These are phyloP conservation scores for Lycodopsis pacificus DNA, from an alignment of 2,797 vertebrate species.

Conservation along the genomic window DNA sequence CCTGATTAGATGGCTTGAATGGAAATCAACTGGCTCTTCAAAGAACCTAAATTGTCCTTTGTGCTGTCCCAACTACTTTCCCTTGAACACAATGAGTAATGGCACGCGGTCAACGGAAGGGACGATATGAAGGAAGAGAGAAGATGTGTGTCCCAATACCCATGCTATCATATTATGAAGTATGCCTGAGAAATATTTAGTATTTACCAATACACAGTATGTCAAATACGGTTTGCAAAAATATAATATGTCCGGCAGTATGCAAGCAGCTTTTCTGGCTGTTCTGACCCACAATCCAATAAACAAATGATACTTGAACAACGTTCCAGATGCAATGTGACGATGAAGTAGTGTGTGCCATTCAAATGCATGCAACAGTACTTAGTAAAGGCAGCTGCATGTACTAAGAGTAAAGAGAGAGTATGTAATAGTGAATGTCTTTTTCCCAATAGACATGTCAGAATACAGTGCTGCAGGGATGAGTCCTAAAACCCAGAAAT, in stretches of 20 bases:
- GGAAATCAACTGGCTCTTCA: conserved; percentile 62
- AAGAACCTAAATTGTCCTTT: conserved; percentile 48
- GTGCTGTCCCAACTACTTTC: conserved; percentile 38
- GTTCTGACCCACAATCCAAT: background rate
- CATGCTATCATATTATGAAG: background rate
- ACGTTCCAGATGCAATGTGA: background rate
- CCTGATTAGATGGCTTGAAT: conserved; percentile 59
- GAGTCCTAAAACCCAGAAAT: background rate
- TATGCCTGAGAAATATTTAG: background rate
- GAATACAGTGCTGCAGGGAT: background rate
- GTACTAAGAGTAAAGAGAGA: background rate
- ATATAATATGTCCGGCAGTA: background rate
- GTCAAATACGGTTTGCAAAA: background rate
- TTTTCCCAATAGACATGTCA: background rate
- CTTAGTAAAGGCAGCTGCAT: background rate
- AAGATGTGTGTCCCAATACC: background rate
- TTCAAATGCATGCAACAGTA: background rate
- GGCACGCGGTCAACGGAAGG: conserved; percentile 2
- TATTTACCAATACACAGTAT: background rate
- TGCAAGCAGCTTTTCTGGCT: background rate
- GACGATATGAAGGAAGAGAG: conserved; percentile 6
- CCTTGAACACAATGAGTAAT: conserved; percentile 20
- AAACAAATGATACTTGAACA: background rate
- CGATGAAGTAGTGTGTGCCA: background rate
- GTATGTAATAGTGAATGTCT: too few relatives aligned